These are phyloP conservation scores for Tetramorium parvispinum DNA, from an alignment of 1,140 invertebrate species.

Conservation along the genomic window DNA sequence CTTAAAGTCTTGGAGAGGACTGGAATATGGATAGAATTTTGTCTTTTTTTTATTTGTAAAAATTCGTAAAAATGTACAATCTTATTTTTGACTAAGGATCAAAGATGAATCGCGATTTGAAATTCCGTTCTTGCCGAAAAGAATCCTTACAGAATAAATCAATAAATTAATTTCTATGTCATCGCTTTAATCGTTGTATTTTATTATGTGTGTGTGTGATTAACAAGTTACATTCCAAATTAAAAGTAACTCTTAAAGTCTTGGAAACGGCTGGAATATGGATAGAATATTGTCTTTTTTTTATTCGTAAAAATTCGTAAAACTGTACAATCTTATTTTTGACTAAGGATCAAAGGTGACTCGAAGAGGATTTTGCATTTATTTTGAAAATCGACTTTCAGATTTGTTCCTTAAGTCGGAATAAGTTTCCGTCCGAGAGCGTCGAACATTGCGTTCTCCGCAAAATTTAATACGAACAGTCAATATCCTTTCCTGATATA, in stretches of 20 bases:
- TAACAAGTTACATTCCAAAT: neutral
- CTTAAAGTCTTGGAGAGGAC: neutral
- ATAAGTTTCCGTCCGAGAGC: neutral
- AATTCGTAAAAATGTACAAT: neutral
- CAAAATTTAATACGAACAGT: neutral
- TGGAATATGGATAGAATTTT: neutral
- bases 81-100: no score
- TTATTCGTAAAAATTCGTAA: neutral
- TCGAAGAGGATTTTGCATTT: neutral
- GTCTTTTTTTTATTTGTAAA: neutral
- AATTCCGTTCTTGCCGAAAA: neutral
- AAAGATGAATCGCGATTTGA: neutral
- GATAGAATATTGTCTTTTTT: neutral
- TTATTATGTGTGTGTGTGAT: neutral
- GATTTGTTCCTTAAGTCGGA: neutral
- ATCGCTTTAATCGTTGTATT: neutral
- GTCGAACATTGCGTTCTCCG: neutral
- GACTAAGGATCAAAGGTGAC: neutral
- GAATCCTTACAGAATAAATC: neutral
- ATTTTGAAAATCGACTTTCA: neutral
- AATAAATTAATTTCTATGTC: neutral
- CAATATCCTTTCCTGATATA: constrained; percentile 33
- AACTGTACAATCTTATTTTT: neutral
- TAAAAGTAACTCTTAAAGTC: neutral
- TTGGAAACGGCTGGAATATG: neutral